Conservation (phyloP, 2,888 invertebrate species). For the Acrobasis repandana region DNA sequence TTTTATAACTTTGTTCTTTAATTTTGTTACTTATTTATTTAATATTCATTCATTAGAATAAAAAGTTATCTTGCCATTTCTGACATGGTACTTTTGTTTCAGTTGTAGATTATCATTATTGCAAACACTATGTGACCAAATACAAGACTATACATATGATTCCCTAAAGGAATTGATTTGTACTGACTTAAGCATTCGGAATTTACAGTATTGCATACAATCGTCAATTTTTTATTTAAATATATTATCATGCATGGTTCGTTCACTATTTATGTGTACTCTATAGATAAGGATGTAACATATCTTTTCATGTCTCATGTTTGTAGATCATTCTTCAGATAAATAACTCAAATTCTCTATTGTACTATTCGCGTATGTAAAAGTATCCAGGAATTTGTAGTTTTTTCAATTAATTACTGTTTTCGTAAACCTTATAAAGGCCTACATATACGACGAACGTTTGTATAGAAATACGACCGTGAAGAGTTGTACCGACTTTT, state of each 20-base stretch:
- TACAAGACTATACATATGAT: background rate
- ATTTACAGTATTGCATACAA: background rate
- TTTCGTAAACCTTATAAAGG: background rate
- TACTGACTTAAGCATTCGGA: background rate
- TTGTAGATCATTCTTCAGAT: background rate
- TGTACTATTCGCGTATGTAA: background rate
- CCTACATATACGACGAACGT: background rate
- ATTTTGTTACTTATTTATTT: background rate
- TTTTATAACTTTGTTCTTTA: background rate
- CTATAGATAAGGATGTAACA: background rate
- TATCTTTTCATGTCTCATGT: conserved; percentile 1
- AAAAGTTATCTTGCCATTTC: conserved; percentile 6
- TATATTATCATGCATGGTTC: background rate
- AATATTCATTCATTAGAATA: background rate
- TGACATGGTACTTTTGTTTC: conserved; percentile 3
- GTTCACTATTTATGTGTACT: background rate
- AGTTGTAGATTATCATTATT: background rate
- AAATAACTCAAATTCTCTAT: background rate
- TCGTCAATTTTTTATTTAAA: background rate
- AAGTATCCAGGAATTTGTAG: conserved; percentile 4
- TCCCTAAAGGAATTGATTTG: conserved; percentile 7
- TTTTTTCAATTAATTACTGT: background rate
- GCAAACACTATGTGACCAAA: conserved; percentile 8
- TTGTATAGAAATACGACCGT: too few relatives aligned
- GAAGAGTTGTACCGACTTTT: too few relatives aligned